A percentile compares a stretch with the other conserved stretches of the same genome.
phyloP scores from a whole-genome alignment of 2,113 vertebrate genomes.

The Lipotes vexillifer region DNA sequence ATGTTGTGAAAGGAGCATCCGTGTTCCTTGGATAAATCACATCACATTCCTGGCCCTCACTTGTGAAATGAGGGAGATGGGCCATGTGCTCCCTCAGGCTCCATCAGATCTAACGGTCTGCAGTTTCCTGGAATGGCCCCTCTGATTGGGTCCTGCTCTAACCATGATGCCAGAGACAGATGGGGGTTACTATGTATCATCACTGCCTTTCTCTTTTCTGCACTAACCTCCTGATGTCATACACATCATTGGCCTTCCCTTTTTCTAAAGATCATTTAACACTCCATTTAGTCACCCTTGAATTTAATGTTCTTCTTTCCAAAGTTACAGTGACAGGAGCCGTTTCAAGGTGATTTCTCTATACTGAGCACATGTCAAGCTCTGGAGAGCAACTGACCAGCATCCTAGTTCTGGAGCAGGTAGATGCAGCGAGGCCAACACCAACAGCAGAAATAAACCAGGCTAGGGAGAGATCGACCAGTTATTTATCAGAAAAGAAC shows the following conservation, averaged over 20 bases:
- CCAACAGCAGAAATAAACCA: not conserved
- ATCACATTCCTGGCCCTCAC: not conserved
- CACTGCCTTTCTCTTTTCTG: not conserved
- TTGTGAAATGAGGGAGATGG: not conserved
- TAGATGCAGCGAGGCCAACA: not conserved
- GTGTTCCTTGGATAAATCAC: not conserved
- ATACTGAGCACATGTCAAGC: not conserved
- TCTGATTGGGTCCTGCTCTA: not conserved
- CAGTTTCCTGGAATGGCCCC: not conserved
- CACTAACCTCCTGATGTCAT: conserved; percentile 66
- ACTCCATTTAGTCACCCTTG: conserved; percentile 76
- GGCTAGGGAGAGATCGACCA: not conserved
- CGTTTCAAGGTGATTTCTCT: conserved; percentile 73
- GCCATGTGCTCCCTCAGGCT: not conserved
- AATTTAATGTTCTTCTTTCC: conserved; percentile 70
- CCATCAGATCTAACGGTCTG: not conserved
- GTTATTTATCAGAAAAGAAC: not conserved
- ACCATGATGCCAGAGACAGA: conserved; percentile 38
- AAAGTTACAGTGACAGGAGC: conserved; percentile 48
- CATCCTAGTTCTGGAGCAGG: not conserved
- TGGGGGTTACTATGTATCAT: not conserved
- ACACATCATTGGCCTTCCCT: conserved; percentile 57
- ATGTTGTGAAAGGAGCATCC: not conserved
- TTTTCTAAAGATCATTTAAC: conserved; percentile 74
- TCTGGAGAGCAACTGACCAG: not conserved